Percentiles rank a stretch among this genome's conserved stretches.
phyloP scores from a whole-genome alignment of 92 coral and sea anemone species.

The Zoanthus solanderi region DNA sequence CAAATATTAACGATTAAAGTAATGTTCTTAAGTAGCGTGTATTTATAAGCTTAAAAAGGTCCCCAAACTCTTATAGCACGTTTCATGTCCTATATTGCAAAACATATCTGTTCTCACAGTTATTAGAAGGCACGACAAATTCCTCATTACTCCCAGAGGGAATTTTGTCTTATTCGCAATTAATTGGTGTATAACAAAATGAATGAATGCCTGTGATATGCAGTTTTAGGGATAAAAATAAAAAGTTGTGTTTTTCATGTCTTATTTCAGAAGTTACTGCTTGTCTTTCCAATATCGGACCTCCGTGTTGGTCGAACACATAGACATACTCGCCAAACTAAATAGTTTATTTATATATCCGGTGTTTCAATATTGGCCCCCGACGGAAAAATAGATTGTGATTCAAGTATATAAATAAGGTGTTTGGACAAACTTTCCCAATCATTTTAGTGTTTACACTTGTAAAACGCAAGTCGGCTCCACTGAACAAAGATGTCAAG shows the following conservation, averaged over 20 bases:
- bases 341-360: slow-evolving; percentile 41
- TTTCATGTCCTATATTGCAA: slow-evolving; percentile 7
- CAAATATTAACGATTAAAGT: background rate
- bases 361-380: slow-evolving; percentile 34
- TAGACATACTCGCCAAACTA: slow-evolving; percentile 20
- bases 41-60: slow-evolving; percentile 12
- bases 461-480: slow-evolving; percentile 2
- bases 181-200: background rate
- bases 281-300: slow-evolving; percentile 11
- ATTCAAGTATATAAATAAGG: slow-evolving; percentile 45
- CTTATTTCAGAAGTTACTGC: slow-evolving; percentile 15
- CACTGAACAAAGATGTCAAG: slow-evolving; percentile 19
- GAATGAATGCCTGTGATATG: background rate
- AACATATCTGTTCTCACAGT: background rate
- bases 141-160: background rate
- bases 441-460: slow-evolving; percentile 36
- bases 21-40: slow-evolving; percentile 2
- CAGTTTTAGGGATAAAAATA: background rate
- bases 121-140: background rate
- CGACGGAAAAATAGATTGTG: slow-evolving; percentile 36
- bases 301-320: slow-evolving; percentile 37
- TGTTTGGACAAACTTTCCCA: slow-evolving; percentile 31
- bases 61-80: background rate
- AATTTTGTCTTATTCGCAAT: background rate
- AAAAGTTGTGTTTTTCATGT: slow-evolving; percentile 28